Evolutionary conservation across 2,888 invertebrate species (phyloP), one percentile per base, ranked within the genome.

Genomic region (Megalurothrips usitatus): DNA sequence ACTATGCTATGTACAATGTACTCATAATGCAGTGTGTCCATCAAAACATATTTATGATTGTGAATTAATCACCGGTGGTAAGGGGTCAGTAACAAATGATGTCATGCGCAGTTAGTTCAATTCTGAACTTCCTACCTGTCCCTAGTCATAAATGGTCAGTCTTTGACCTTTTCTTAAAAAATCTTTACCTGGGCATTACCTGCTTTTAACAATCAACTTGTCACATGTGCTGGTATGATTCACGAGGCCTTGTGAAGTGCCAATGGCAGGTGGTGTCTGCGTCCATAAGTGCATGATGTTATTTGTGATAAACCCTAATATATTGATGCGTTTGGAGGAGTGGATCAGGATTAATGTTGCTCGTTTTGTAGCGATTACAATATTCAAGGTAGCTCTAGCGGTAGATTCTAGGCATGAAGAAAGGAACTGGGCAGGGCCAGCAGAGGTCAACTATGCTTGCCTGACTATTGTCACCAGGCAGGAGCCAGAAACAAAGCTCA

Each of bases 1-100:
- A 75, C 23, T 75, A 75, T 75, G 68, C 68, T 75, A 75, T 75
- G 68, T 75, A 75, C 68, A 75, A 75, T 75, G 23, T 75, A 75
- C 68, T 75, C 68, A 75, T 75, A 26, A 75, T 75, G 26, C 68
- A 75, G 68, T 75, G 68, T 75, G 68, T 75, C 68, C 68, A 75
- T 75, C 23, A 75, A 75, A 75, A 23, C n/a, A 75, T 75, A 26
- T 75, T 68, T 75, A 26, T 26, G 68, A 12, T n/a, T 12, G 68
- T 75, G 23, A 75, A 75, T 75, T 75, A 75, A 75, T 75, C 68
- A 26, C 68, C 8, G 23, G 68, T 26, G 23, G 26, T 26, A 9
- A 75, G 68, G 68, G 68, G 26, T 26, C 12, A 12, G 68, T 75
- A 26, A 26, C 68, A 75, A 75, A 75, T 26, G 68, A 75, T 26